These are phyloP conservation scores for Oedothorax gibbosus DNA, from an alignment of 1,140 invertebrate genomes.

Conservation along the genomic window DNA sequence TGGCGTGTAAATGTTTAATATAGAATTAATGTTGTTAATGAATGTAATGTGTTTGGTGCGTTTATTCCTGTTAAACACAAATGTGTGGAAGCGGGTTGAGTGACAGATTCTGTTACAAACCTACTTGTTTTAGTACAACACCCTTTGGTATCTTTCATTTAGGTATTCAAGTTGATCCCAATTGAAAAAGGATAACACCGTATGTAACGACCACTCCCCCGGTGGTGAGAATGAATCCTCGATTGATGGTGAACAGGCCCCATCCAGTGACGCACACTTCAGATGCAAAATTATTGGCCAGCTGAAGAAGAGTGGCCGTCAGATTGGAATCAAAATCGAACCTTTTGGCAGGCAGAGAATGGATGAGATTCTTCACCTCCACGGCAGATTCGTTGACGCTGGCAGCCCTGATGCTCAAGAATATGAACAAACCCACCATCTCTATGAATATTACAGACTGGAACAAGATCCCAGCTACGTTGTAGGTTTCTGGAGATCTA, in stretches of 20 bases:
- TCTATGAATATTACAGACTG: constrained; percentile 14
- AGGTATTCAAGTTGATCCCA: no score
- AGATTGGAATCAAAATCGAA: constrained; percentile 32
- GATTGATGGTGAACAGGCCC: constrained; percentile 58
- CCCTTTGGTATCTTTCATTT: no score
- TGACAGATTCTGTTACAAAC: no score
- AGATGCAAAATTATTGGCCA: constrained; percentile 39
- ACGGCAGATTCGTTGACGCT: constrained; percentile 47
- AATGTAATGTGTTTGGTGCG: no score
- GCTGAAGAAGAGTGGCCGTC: constrained; percentile 40
- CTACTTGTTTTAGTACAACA: no score
- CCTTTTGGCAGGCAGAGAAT: constrained; percentile 24
- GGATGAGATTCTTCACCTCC: constrained; percentile 51
- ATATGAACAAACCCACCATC: constrained; percentile 36
- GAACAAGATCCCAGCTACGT: neutral
- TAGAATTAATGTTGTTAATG: no score
- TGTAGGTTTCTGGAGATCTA: neutral
- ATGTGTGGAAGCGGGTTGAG: no score
- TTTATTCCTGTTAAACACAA: no score
- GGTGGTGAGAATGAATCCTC: constrained; percentile 52
- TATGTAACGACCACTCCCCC: constrained; percentile 55
- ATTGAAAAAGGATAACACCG: constrained; percentile 46
- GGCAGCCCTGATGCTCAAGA: constrained; percentile 43
- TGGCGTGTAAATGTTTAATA: no score
- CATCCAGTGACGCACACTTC: constrained; percentile 54